phyloP scores from a whole-genome alignment of 2,797 vertebrate genomes.

The Merluccius polli region DNA sequence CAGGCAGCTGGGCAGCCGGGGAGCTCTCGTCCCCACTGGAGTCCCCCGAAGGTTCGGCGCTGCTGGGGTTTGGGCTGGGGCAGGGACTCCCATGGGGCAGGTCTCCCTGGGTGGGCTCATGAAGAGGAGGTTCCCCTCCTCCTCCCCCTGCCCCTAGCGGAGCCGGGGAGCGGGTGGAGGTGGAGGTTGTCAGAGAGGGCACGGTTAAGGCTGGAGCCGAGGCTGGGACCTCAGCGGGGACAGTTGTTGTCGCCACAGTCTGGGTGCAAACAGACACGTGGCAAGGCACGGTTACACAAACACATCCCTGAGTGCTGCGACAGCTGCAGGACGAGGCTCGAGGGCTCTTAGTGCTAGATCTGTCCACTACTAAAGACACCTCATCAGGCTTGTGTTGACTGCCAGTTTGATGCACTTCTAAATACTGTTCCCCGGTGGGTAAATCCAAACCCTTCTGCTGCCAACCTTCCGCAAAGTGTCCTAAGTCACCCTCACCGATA shows the following conservation, averaged over 20 bases:
- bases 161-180: slow-evolving; percentile 29
- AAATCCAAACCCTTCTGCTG: slow-evolving; percentile 31
- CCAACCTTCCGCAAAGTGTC: slow-evolving; percentile 59
- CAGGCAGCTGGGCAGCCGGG: slow-evolving; percentile 70
- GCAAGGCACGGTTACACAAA: slow-evolving; percentile 24
- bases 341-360: slow-evolving; percentile 24
- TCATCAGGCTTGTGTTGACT: neutral
- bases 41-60: slow-evolving; percentile 59
- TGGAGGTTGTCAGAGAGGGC: slow-evolving; percentile 22
- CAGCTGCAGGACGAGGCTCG: slow-evolving; percentile 31
- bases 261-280: slow-evolving; percentile 31
- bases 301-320: slow-evolving; percentile 37
- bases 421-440: slow-evolving; percentile 21
- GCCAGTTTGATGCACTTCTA: slow-evolving; percentile 12
- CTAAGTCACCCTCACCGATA: slow-evolving; percentile 70
- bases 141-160: slow-evolving; percentile 45
- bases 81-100: slow-evolving; percentile 64
- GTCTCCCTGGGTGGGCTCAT: slow-evolving; percentile 69
- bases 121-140: slow-evolving; percentile 65
- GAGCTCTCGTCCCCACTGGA: slow-evolving; percentile 73
- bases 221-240: slow-evolving; percentile 26
- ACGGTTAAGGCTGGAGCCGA: slow-evolving; percentile 1
- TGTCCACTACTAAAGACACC: neutral
- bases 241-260: slow-evolving; percentile 16
- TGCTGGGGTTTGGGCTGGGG: slow-evolving; percentile 61